Evolutionary conservation across 2,113 vertebrate species (phyloP), one percentile per base, ranked within the genome.

Genomic region (Indicator maculatus): DNA sequence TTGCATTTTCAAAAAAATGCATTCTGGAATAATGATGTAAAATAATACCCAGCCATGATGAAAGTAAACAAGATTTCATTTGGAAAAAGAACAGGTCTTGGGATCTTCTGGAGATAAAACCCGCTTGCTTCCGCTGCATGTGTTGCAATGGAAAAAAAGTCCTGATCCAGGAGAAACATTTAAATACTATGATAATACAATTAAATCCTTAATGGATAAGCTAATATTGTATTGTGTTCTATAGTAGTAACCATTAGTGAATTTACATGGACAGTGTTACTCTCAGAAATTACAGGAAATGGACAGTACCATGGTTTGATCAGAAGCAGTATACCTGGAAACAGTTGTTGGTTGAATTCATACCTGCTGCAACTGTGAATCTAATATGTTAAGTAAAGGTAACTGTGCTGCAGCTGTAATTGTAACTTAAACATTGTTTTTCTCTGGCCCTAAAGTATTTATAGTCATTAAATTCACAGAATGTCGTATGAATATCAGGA

Each of bases 41-140:
- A 91, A 73, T 17, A 55, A 45, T 60, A 55, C 38, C 15, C 3
- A 55, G 6, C 6, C 4, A 13, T 36, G 38, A 33, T 23, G 23
- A 59, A 41, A 18, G 7, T 36, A 80, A 79, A 18, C 6, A 36
- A 63, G 5, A 38, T 11, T 50, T 33, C 8, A 8, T 31, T 45
- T 23, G 7, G 16, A 24, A 44, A 56, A 52, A 30, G 0, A 39
- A 59, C 17, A 61, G 2, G 2, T 81, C 6, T 74, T 71, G 53
- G 11, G 11, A 39, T 45, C 7, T 89, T 55, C 45, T 8, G 28
- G 28, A 77, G 11, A 9, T 20, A 16, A 31, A 67, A 41, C 47
- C 2, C 23, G 31, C 18, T 38, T n/a, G 3, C 1, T 65, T 63
- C 10, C 4, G 4, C 15, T 63, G 9, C 2, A 1, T 9, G 0